These are phyloP conservation scores for Varanus komodoensis DNA, from an alignment of 2,113 vertebrate genomes.

Conservation along the genomic window DNA sequence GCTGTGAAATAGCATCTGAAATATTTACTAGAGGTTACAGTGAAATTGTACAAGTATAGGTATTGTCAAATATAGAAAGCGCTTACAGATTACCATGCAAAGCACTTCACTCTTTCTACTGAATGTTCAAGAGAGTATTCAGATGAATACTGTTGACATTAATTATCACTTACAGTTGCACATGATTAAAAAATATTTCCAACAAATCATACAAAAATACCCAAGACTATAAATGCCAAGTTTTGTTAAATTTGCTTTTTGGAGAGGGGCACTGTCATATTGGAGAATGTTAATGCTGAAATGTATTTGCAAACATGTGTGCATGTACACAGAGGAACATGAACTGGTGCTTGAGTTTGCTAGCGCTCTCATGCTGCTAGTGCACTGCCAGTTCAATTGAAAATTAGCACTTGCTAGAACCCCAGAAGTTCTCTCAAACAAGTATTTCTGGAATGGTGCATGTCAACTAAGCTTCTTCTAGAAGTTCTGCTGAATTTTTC, in stretches of 20 bases:
- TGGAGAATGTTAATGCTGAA: neutral
- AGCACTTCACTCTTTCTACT: neutral
- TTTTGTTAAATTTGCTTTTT: neutral
- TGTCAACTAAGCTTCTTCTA: too few species aligned
- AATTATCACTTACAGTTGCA: slow-evolving; percentile 50
- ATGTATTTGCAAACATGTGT: neutral
- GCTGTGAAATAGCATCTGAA: slow-evolving; percentile 29
- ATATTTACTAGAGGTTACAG: slow-evolving; percentile 1
- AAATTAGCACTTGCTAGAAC: too few species aligned
- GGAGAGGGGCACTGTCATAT: neutral
- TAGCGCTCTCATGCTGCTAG: too few species aligned
- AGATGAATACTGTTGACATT: neutral
- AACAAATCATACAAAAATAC: slow-evolving; percentile 8
- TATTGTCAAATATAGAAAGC: slow-evolving; percentile 1
- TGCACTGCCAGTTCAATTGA: too few species aligned
- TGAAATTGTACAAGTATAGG: neutral
- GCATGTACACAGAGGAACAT: neutral
- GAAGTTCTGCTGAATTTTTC: too few species aligned
- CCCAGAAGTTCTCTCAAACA: too few species aligned
- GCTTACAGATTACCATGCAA: neutral
- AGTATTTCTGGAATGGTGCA: too few species aligned
- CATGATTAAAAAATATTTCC: slow-evolving; percentile 24
- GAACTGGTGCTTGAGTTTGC: too few species aligned
- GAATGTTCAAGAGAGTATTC: slow-evolving; percentile 18
- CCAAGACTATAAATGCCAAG: neutral